These are phyloP conservation scores for Phyllostomus discolor DNA, from an alignment of 2,113 vertebrate species.

Conservation along the genomic window DNA sequence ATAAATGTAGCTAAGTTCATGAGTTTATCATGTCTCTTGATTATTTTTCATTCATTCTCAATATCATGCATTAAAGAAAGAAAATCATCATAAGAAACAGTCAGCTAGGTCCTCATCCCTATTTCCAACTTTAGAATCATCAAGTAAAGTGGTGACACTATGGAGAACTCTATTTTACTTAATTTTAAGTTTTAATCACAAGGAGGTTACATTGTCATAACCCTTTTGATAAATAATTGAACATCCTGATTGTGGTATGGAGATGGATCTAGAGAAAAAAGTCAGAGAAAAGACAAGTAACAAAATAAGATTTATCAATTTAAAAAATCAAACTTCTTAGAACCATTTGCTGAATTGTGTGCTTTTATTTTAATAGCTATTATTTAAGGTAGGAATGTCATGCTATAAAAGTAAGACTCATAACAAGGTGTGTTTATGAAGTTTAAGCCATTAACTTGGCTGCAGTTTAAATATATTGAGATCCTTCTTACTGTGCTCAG, in stretches of 20 bases:
- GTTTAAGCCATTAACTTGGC: slow-evolving; percentile 77
- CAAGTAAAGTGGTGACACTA: slow-evolving; percentile 12
- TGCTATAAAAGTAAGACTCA: slow-evolving; percentile 75
- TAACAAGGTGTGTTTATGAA: slow-evolving; percentile 73
- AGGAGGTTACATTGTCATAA: neutral
- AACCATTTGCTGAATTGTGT: slow-evolving; percentile 39
- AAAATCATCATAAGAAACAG: neutral
- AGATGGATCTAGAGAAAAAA: neutral
- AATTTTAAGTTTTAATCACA: slow-evolving; percentile 39
- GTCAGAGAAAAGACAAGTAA: slow-evolving; percentile 49
- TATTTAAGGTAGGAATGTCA: slow-evolving; percentile 68
- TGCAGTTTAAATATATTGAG: slow-evolving; percentile 74
- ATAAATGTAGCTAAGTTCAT: neutral
- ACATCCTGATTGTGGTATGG: neutral
- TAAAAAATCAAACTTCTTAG: slow-evolving; percentile 45
- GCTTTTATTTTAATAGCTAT: slow-evolving; percentile 48
- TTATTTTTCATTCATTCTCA: neutral
- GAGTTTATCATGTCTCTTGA: neutral
- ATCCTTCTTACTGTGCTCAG: slow-evolving; percentile 66
- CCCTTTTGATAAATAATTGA: neutral
- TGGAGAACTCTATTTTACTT: neutral
- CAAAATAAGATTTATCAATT: slow-evolving; percentile 62
- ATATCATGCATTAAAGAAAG: neutral
- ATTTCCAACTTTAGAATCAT: neutral
- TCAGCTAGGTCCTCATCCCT: neutral